Conservation (phyloP, 2,797 vertebrate genomes). For the Synanceia verrucosa region DNA sequence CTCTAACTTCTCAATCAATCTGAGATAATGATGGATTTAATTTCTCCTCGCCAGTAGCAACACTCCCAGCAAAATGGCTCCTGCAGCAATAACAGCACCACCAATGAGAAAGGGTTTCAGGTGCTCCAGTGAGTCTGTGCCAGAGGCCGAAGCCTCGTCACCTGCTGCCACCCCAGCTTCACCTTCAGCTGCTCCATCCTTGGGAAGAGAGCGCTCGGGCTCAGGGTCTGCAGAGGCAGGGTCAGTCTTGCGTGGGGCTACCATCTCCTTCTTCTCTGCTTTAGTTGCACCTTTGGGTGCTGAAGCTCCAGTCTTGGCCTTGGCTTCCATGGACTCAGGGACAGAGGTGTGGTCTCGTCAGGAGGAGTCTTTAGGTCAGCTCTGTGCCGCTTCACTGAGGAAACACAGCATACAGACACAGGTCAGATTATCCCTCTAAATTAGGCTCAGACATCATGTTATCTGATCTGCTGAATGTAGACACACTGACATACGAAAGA, state of each 20-base stretch:
- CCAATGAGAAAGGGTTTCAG: slow-evolving; percentile 86
- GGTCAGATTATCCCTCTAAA: slow-evolving; percentile 61
- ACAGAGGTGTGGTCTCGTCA: slow-evolving; percentile 71
- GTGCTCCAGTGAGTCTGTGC: slow-evolving; percentile 83
- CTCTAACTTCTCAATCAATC: slow-evolving; percentile 55
- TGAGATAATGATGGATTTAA: slow-evolving; percentile 66
- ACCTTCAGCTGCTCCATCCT: slow-evolving; percentile 76
- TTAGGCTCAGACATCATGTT: slow-evolving; percentile 39
- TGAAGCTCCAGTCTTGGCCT: slow-evolving; percentile 77
- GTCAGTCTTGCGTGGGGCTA: slow-evolving; percentile 71
- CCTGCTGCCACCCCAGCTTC: slow-evolving; percentile 62
- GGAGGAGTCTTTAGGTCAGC: slow-evolving; percentile 65
- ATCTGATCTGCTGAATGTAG: slow-evolving; percentile 47
- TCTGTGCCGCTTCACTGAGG: slow-evolving; percentile 70
- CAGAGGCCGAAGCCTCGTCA: slow-evolving; percentile 65
- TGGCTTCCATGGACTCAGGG: slow-evolving; percentile 81
- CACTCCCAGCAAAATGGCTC: slow-evolving; percentile 82
- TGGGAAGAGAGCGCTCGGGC: slow-evolving; percentile 67
- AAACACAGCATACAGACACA: slow-evolving; percentile 65
- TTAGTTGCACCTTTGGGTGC: slow-evolving; percentile 71
- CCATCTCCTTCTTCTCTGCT: slow-evolving; percentile 78
- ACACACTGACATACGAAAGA: slow-evolving; percentile 32
- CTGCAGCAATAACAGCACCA: slow-evolving; percentile 81
- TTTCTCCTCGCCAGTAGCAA: slow-evolving; percentile 84
- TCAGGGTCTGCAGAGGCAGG: slow-evolving; percentile 72